These are phyloP conservation scores for Pseudorasbora parva DNA, from an alignment of 2,113 vertebrate genomes.

Conservation along the genomic window DNA sequence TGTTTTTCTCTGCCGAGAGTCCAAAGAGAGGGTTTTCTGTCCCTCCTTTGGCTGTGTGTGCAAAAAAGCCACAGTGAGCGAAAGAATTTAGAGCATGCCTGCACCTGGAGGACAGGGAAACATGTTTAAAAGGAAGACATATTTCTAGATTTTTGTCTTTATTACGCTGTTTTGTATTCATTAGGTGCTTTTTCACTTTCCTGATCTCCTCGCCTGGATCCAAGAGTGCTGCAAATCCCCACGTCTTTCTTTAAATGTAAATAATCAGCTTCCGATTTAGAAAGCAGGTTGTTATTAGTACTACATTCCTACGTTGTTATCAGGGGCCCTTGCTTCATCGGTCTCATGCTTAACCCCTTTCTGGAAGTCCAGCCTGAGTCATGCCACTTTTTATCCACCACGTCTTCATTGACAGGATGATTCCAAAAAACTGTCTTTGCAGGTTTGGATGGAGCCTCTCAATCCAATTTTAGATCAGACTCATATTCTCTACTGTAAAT, in stretches of 20 bases:
- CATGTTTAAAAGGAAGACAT: constrained; percentile 48
- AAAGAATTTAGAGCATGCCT: constrained; percentile 68
- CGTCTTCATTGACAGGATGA: background rate
- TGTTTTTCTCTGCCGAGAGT: constrained; percentile 67
- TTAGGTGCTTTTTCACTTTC: constrained; percentile 9
- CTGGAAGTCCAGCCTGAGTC: background rate
- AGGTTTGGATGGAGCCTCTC: background rate
- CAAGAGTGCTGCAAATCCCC: background rate
- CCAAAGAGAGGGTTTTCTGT: constrained; percentile 63
- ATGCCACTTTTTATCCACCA: background rate
- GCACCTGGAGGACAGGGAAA: constrained; percentile 67
- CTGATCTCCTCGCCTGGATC: background rate
- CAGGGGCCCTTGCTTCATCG: constrained; percentile 57
- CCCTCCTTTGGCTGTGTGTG: constrained; percentile 23
- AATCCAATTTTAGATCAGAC: background rate
- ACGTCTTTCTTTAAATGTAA: constrained; percentile 61
- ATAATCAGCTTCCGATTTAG: constrained; percentile 62
- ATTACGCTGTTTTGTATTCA: background rate
- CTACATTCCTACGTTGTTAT: constrained; percentile 66
- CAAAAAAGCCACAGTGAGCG: constrained; percentile 64
- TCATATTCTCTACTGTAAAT: constrained; percentile 15
- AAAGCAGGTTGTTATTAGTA: constrained; percentile 66
- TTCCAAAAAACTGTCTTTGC: background rate
- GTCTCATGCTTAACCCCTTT: constrained; percentile 55
- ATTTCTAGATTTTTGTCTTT: background rate